phyloP scores from a whole-genome alignment of 2,797 vertebrate genomes.

The Sebastes vulpes region DNA sequence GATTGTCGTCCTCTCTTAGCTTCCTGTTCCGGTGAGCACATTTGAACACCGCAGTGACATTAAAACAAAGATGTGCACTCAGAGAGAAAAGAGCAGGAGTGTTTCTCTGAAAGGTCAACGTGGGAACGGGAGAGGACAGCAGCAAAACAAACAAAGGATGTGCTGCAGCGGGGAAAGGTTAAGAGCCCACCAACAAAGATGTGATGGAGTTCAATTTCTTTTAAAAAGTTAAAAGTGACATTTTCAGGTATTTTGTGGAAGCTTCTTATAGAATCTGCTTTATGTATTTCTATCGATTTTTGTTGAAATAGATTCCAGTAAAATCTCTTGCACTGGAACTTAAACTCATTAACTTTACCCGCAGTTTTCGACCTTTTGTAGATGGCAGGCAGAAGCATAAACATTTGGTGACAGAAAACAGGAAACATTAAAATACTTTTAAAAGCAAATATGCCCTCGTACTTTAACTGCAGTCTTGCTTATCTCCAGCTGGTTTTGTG shows the following conservation, averaged over 20 bases:
- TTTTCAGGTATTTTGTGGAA: background rate
- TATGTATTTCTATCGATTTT: background rate
- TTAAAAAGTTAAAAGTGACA: background rate
- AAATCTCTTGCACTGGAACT: background rate
- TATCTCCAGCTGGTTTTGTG: background rate
- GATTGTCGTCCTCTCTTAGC: background rate
- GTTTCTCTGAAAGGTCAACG: conserved; percentile 32
- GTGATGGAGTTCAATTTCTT: background rate
- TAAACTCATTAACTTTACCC: background rate
- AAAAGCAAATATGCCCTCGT: background rate
- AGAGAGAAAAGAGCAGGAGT: conserved; percentile 1
- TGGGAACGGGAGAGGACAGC: background rate
- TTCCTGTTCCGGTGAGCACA: background rate
- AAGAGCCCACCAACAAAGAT: background rate
- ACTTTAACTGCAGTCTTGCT: background rate
- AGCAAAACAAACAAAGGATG: conserved; percentile 11
- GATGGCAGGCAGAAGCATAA: background rate
- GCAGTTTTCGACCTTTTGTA: background rate
- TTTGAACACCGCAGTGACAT: background rate
- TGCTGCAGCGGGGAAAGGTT: conserved; percentile 24
- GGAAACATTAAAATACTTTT: background rate
- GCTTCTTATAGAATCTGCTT: background rate
- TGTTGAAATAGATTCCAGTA: background rate
- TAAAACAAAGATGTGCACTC: background rate
- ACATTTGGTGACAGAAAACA: background rate